Evolutionary conservation across 2,888 invertebrate species (phyloP).

Genomic region (Toxonevra muliebris): DNA sequence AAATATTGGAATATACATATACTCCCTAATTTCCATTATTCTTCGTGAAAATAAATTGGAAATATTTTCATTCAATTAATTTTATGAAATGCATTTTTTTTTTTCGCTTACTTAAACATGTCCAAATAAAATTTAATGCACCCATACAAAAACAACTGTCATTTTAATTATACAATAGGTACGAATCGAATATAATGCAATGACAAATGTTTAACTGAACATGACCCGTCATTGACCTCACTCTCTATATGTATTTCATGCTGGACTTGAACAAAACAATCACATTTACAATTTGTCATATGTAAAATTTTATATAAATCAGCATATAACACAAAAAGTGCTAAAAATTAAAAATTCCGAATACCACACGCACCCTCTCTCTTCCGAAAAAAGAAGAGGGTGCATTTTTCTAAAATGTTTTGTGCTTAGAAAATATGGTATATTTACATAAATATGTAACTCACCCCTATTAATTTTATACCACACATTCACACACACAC

Average conservation of each 20-base stretch:
- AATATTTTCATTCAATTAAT: too few species aligned
- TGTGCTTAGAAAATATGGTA: too few species aligned
- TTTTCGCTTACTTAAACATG: slow-evolving; percentile 25
- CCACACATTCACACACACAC: background rate
- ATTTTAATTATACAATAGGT: background rate
- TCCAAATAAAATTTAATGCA: slow-evolving; percentile 25
- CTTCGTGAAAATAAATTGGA: too few species aligned
- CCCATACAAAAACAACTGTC: slow-evolving; percentile 1
- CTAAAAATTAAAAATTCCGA: too few species aligned
- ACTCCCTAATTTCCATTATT: too few species aligned
- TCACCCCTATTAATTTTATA: too few species aligned
- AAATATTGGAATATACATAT: too few species aligned
- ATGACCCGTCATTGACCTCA: slow-evolving; percentile 10
- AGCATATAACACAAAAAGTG: too few species aligned
- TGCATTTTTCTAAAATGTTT: too few species aligned
- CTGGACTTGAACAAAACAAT: background rate
- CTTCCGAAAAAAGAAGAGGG: too few species aligned
- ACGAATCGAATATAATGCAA: background rate
- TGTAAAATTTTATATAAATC: slow-evolving; percentile 6
- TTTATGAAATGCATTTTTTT: background rate
- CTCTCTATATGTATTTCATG: background rate
- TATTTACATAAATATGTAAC: too few species aligned
- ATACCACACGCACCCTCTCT: too few species aligned
- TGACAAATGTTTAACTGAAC: slow-evolving; percentile 2
- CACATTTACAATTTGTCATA: slow-evolving; percentile 36